Evolutionary conservation across 2,797 vertebrate species (phyloP), one percentile per base, ranked within the genome.

Genomic region (Lepus townsendii): DNA sequence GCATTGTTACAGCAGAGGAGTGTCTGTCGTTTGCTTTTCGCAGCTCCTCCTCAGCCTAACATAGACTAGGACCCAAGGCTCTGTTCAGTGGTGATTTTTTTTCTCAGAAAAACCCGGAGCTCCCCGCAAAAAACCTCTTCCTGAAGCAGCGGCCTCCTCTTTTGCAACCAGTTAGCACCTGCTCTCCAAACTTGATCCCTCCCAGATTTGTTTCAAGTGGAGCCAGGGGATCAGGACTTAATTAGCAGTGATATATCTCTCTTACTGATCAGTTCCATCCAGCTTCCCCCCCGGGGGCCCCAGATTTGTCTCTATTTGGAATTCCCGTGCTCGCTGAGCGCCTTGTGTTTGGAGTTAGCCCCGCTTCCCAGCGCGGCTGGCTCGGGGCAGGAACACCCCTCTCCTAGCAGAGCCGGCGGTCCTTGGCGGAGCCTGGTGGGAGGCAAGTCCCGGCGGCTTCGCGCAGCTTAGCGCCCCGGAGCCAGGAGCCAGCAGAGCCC

Each of bases 141-240:
- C 98, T 98, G 93, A 97, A 98, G 94, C 97, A 97, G 97, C 84
- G 96, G 98, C 96, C 97, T 95, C 93, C 85, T 47, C 88, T 97
- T 97, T 98, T 98, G 97, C 98, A 98, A 98, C 98, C 97, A 98
- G 98, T 98, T 98, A 98, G 98, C 99, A 99, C 99, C 99, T 99
- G 99, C 99, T 99, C 98, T 99, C 97, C 98, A 98, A 98, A 98
- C 98, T 98, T 98, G 97, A 98, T 98, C 97, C 96, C 95, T 97
- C 96, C 97, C 94, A 91, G 95, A 97, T 98, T 97, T 98, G 98
- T 99, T 99, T 99, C 98, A 99, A 99, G 99, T 98, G 97, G 98
- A 99, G 99, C 99, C 99, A 99, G 99, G 96, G 97, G 98, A 98
- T 98, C 98, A 98, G 97, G 97, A 98, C 98, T 99, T 99, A 99